phyloP scores from a whole-genome alignment of 2,888 invertebrate species.

The Xiphydria camelus region DNA sequence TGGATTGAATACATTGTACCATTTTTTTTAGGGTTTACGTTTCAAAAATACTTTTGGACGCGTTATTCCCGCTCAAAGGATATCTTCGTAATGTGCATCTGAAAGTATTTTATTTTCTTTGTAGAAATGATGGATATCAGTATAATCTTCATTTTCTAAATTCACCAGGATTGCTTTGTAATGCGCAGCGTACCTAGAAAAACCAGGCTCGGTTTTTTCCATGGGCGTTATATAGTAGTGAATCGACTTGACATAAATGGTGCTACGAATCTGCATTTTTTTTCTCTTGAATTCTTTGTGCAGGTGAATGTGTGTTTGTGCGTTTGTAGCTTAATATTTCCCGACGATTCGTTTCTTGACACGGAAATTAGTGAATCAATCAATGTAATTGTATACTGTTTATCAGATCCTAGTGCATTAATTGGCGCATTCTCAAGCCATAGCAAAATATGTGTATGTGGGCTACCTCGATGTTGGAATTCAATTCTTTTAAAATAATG shows the following conservation, averaged over 20 bases:
- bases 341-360: conserved; percentile 26
- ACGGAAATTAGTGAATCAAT: conserved; percentile 37
- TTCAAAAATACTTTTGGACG: conserved; percentile 47
- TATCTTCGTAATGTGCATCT: conserved; percentile 36
- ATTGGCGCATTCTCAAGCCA: too few species aligned
- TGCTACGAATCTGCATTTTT: conserved; percentile 41
- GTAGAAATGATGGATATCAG: conserved; percentile 34
- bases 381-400: conserved; percentile 27
- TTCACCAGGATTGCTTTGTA: conserved; percentile 32
- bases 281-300: too few species aligned
- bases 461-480: too few species aligned
- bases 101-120: conserved; percentile 34
- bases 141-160: conserved; percentile 38
- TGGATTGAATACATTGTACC: conserved; percentile 53
- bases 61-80: conserved; percentile 40
- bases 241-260: conserved; percentile 38
- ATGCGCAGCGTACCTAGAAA: conserved; percentile 8
- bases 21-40: conserved; percentile 46
- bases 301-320: conserved; percentile 43
- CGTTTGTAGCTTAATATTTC: conserved; percentile 33
- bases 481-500: conserved; percentile 24
- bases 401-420: too few species aligned
- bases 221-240: conserved; percentile 34
- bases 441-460: too few species aligned
- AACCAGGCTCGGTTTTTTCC: conserved; percentile 15